phyloP scores from a whole-genome alignment of 2,113 vertebrate genomes.

The Microtus richardsoni region DNA sequence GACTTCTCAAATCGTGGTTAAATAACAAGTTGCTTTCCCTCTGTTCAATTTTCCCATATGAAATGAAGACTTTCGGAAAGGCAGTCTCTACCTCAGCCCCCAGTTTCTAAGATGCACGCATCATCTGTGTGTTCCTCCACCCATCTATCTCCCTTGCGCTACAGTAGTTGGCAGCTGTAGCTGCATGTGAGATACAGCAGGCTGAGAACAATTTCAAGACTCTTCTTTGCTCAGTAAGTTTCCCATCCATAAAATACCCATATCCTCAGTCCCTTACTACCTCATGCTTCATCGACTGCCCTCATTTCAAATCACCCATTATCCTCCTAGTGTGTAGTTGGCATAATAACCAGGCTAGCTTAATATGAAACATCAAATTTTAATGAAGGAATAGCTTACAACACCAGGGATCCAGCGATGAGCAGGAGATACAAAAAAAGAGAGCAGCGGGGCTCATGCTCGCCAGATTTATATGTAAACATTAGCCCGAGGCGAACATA shows the following conservation, averaged over 20 bases:
- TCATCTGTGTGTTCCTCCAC: not conserved
- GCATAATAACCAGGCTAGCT: no score
- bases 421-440: no score
- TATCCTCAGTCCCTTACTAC: not conserved
- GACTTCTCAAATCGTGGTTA: not conserved
- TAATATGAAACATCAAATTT: no score
- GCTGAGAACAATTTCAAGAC: not conserved
- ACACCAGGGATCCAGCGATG: no score
- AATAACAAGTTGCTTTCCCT: not conserved
- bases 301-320: not conserved
- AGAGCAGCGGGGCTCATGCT: no score
- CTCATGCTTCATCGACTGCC: not conserved
- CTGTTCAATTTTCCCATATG: not conserved
- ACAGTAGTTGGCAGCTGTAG: accelerated
- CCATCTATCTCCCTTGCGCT: not conserved
- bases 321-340: not conserved
- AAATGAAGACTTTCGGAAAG: not conserved
- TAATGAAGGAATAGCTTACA: no score
- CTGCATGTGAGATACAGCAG: not conserved
- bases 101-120: not conserved
- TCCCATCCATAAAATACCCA: not conserved
- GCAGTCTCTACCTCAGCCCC: not conserved
- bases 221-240: not conserved
- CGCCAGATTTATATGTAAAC: no score
- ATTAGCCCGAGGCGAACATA: no score